Base-by-base conservation (phyloP, 2,113 vertebrate species). In the Platysteira castanea region DNA sequence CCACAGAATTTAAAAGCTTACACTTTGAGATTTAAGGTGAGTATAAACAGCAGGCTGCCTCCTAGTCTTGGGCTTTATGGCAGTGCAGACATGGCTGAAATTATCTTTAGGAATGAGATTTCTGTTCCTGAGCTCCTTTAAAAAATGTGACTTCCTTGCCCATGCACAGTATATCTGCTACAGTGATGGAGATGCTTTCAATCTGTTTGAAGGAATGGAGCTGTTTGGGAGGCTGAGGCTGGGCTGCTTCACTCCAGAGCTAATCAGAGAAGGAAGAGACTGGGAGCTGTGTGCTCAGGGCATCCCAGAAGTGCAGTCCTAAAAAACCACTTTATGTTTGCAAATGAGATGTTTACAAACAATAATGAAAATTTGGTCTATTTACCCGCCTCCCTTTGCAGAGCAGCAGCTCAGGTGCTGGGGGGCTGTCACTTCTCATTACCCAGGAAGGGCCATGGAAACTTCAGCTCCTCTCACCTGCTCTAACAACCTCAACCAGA, bases 261-360 rank as follows among this genome's bases (percentile, higher is more conserved):
- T 42, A 6, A 47, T 41, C 77, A 70, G 30, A 33, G 41, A 56
- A 84, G 46, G 70, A 59, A 13, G 57, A 52, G n/a, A 15, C 37
- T n/a, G 68, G 19, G 31, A 96, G 83, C 63, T 73, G 67, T 37
- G 67, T 41, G 68, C 68, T 65, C 42, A 41, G 80, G 42, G 52
- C 49, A 42, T 82, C 77, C 56, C 77, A 64, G 44, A 67, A 91
- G 71, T 41, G 21, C 52, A 86, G 61, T 44, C 60, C 81, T 68
- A 42, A 87, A 81, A 82, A 75, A 1, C 8, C 52, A 31, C 39
- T 82, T 84, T 47, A 27, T 77, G 84, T 77, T 95, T 91, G 69
- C 87, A 81, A 91, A 89, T 59, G 69, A 95, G 65, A 16, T 2
- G 5, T 87, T 95, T 93, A 84, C 81, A 78, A 91, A 87, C 56